phyloP scores from a whole-genome alignment of 2,797 vertebrate species.

The Sphenopsis melanotis region DNA sequence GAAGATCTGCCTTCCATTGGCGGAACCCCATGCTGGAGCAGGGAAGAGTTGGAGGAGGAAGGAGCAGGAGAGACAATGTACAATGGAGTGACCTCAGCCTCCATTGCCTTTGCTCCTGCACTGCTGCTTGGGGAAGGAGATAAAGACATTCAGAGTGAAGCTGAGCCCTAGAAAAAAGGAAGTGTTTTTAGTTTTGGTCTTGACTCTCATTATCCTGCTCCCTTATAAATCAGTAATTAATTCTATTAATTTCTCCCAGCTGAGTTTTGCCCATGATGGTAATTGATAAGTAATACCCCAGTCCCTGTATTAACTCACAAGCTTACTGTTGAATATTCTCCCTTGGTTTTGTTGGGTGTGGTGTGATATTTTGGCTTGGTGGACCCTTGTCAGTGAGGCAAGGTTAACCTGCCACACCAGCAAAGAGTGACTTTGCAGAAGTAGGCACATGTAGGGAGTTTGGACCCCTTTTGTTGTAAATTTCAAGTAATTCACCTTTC shows the following conservation, averaged over 20 bases:
- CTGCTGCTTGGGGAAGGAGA: neutral
- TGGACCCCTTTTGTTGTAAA: neutral
- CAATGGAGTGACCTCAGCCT: neutral
- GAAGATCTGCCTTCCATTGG: neutral
- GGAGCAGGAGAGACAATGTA: neutral
- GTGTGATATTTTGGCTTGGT: neutral
- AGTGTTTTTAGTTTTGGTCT: neutral
- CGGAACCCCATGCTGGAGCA: neutral
- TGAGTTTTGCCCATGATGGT: neutral
- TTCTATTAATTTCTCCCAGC: neutral
- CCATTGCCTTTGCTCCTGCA: neutral
- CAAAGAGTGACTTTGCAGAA: neutral
- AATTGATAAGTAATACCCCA: neutral
- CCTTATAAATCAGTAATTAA: neutral
- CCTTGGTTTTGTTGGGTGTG: neutral
- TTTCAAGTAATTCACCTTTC: neutral
- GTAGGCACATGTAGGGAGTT: fast-evolving
- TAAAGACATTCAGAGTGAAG: neutral
- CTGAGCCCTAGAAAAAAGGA: neutral
- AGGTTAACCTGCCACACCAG: neutral
- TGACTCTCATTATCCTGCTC: neutral
- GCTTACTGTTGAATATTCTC: neutral
- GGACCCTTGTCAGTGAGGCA: neutral
- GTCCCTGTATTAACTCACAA: neutral
- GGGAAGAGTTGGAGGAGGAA: neutral